Conservation (phyloP, 2,113 vertebrate species). For the Tyrannus savana region DNA sequence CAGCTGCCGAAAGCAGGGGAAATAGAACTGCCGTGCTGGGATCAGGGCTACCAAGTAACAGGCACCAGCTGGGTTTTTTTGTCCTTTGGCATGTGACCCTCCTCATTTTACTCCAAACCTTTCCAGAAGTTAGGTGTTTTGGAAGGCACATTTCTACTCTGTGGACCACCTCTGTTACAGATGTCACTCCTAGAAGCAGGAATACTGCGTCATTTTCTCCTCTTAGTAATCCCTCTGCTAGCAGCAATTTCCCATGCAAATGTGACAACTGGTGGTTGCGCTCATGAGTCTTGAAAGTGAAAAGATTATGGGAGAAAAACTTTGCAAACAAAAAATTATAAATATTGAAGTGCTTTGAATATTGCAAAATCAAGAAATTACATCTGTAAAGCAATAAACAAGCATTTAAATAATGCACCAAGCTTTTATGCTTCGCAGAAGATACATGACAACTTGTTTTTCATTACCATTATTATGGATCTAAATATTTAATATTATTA, state of each 20-base stretch:
- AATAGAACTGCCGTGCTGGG: not conserved
- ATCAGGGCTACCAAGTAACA: not conserved
- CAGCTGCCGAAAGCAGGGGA: fast-evolving
- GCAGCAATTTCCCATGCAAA: not conserved
- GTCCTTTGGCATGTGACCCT: not conserved
- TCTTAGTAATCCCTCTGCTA: not conserved
- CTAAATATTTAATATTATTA: no score
- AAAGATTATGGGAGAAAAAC: not conserved
- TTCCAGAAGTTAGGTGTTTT: not conserved
- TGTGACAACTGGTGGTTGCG: not conserved
- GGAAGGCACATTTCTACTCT: not conserved
- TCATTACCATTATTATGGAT: not conserved
- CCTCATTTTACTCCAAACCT: not conserved
- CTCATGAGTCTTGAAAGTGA: not conserved
- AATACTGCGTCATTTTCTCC: not conserved
- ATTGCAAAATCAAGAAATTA: not conserved
- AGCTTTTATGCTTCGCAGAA: not conserved
- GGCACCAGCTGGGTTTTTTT: not conserved
- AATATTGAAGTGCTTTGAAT: not conserved
- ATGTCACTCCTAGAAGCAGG: not conserved
- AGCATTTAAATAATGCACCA: not conserved
- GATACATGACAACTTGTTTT: not conserved
- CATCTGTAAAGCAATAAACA: not conserved
- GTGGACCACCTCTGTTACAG: not conserved
- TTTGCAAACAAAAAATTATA: not conserved